These are phyloP conservation scores for Plectropomus leopardus DNA, from an alignment of 2,113 vertebrate species.

Conservation along the genomic window DNA sequence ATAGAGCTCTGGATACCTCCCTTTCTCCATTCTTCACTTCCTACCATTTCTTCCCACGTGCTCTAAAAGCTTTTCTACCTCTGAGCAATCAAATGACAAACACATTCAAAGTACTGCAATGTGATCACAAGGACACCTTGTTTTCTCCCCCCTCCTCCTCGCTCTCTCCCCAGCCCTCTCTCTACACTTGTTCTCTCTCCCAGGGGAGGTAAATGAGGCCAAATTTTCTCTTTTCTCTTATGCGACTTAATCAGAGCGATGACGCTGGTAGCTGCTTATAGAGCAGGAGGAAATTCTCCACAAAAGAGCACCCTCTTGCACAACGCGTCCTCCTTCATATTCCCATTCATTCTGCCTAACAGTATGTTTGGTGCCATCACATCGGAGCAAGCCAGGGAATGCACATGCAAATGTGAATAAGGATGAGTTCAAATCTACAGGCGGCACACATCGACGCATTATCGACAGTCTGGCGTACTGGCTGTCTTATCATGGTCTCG, in stretches of 20 bases:
- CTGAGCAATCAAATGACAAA: conserved; percentile 66
- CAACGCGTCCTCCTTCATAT: conserved; percentile 12
- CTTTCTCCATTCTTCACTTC: conserved; percentile 16
- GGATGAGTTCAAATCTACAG: conserved; percentile 36
- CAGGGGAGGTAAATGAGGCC: conserved; percentile 76
- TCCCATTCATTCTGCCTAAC: conserved; percentile 31
- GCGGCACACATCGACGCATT: conserved; percentile 11
- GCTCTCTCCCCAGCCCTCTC: neutral
- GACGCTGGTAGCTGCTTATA: conserved; percentile 67
- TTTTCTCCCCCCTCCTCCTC: conserved; percentile 27
- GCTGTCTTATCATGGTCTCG: neutral
- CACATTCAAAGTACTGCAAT: conserved; percentile 65
- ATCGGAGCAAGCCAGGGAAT: neutral
- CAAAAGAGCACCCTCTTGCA: conserved; percentile 34
- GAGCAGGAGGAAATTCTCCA: conserved; percentile 58
- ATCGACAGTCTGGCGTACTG: conserved; percentile 9
- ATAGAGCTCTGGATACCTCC: conserved; percentile 43
- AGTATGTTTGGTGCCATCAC: conserved; percentile 36
- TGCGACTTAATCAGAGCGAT: conserved; percentile 76
- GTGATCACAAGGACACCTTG: conserved; percentile 75
- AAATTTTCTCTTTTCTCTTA: conserved; percentile 70
- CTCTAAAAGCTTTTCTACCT: conserved; percentile 44
- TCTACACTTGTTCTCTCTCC: conserved; percentile 49
- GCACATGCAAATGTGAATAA: conserved; percentile 33
- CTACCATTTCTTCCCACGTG: conserved; percentile 19